Evolutionary conservation across 2,888 invertebrate genomes (phyloP).

Genomic region (Scrobipalpa atriplicella): DNA sequence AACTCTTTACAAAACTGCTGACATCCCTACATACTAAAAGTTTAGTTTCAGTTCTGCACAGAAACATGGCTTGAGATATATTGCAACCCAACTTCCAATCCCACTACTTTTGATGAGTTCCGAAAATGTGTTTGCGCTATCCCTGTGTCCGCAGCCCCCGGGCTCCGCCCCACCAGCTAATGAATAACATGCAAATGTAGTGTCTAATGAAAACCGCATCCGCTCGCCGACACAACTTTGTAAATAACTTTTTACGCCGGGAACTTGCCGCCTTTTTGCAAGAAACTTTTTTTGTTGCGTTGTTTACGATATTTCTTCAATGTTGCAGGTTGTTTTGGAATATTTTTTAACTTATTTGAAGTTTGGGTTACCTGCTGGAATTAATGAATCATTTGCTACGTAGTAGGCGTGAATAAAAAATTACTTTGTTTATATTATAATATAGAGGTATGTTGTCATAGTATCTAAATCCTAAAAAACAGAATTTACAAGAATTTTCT

Average conservation of each 20-base stretch:
- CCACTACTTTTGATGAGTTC: neutral
- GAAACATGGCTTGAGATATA: neutral
- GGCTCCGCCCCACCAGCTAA: conserved; percentile 46
- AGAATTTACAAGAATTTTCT: too few species aligned
- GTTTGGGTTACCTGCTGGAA: neutral
- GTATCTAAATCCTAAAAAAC: too few species aligned
- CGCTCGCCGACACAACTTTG: conserved; percentile 22
- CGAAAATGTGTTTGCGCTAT: neutral
- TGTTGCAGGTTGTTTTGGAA: neutral
- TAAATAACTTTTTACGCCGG: conserved; percentile 27
- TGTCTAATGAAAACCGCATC: conserved; percentile 69
- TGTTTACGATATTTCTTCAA: neutral
- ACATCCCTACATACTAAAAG: too few species aligned
- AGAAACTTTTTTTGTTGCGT: conserved; percentile 6
- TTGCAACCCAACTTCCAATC: neutral
- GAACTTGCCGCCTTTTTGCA: conserved; percentile 12
- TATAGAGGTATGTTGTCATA: too few species aligned
- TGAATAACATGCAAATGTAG: conserved; percentile 77
- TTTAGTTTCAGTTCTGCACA: too few species aligned
- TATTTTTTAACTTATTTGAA: neutral
- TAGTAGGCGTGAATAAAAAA: neutral
- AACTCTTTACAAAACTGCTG: too few species aligned
- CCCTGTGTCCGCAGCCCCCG: neutral
- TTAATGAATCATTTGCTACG: neutral
- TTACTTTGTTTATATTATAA: too few species aligned